Evolutionary conservation across 2,113 vertebrate genomes (phyloP).

Genomic region (Oxygymnocypris stewartii): DNA sequence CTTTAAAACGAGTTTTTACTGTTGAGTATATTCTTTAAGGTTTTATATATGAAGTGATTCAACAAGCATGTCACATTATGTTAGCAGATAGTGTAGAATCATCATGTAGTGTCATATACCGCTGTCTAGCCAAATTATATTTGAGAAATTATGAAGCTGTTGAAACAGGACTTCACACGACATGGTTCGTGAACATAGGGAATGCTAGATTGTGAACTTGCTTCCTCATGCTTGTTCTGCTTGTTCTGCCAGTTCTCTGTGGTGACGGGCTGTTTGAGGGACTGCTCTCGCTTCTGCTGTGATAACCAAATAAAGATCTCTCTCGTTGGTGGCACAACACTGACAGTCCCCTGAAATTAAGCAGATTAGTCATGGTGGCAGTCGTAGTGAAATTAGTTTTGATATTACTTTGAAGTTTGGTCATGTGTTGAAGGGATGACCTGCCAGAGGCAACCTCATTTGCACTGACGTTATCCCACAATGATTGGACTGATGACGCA

Average conservation of each 20-base stretch:
- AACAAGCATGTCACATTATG: not conserved
- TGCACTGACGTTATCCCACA: not conserved
- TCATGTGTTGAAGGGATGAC: slow-evolving; percentile 15
- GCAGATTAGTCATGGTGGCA: not conserved
- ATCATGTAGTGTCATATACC: not conserved
- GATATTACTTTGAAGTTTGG: slow-evolving; percentile 38
- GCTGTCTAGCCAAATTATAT: not conserved
- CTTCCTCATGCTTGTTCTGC: slow-evolving; percentile 45
- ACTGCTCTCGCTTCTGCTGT: slow-evolving; percentile 52
- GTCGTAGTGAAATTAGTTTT: slow-evolving; percentile 32
- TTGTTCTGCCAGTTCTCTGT: slow-evolving; percentile 34
- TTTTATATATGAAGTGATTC: not conserved
- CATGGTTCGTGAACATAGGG: not conserved
- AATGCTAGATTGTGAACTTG: slow-evolving; percentile 19
- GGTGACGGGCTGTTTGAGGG: slow-evolving; percentile 20
- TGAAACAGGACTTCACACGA: not conserved
- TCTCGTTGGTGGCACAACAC: slow-evolving; percentile 17
- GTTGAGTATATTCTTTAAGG: not conserved
- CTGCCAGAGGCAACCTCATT: slow-evolving; percentile 31
- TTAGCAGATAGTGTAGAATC: not conserved
- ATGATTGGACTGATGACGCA: not conserved
- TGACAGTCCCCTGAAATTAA: not conserved
- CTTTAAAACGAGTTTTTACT: not conserved
- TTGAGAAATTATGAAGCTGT: slow-evolving; percentile 3
- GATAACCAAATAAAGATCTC: slow-evolving; percentile 21